Evolutionary conservation across 2,888 invertebrate genomes (phyloP).

Genomic region (Phortica magna): DNA sequence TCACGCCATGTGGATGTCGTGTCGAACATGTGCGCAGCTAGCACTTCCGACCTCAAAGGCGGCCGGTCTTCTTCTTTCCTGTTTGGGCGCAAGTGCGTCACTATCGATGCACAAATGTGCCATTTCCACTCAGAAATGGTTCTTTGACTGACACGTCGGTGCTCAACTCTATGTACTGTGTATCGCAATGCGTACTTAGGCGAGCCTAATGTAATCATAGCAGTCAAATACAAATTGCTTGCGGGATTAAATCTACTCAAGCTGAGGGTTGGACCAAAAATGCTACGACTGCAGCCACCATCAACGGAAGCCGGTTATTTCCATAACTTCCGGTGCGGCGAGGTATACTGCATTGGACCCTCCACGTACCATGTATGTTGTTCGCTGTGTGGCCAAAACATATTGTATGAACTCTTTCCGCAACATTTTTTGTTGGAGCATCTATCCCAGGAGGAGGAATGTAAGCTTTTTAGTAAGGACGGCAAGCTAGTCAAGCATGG

Average conservation of each 20-base stretch:
- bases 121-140: no score
- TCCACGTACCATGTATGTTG: constrained; percentile 64
- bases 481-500: constrained; percentile 34
- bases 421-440: constrained; percentile 61
- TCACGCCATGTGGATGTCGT: no score
- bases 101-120: no score
- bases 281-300: constrained; percentile 64
- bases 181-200: no score
- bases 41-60: no score
- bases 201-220: background rate
- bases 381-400: constrained; percentile 60
- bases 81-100: no score
- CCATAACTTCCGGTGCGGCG: constrained; percentile 71
- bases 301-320: constrained; percentile 38
- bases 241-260: background rate
- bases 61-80: no score
- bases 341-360: constrained; percentile 65
- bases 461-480: constrained; percentile 13
- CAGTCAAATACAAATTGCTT: background rate
- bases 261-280: constrained; percentile 40
- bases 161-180: no score
- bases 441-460: constrained; percentile 35
- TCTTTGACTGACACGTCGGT: no score
- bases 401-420: constrained; percentile 59
- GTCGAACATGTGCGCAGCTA: no score